phyloP scores from a whole-genome alignment of 2,888 invertebrate genomes.

The Geotrupes spiniger region DNA sequence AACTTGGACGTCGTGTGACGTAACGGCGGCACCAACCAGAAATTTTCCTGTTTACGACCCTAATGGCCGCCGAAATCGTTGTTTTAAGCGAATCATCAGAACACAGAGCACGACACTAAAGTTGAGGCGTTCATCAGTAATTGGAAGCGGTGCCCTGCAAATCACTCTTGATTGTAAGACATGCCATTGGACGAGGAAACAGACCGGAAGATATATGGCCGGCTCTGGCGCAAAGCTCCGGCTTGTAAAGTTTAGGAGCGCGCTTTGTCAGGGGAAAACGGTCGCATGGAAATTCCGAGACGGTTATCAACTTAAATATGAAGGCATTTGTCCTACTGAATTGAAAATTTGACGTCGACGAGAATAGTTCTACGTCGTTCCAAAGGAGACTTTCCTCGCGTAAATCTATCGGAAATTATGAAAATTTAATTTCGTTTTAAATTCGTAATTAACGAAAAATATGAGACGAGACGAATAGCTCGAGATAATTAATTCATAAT shows the following conservation, averaged over 20 bases:
- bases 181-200: constrained; percentile 41
- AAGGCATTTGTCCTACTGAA: constrained; percentile 24
- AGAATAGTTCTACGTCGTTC: too few relatives aligned
- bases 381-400: too few relatives aligned
- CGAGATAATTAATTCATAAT: too few relatives aligned
- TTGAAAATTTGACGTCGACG: constrained; percentile 2
- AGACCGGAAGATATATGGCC: constrained; percentile 42
- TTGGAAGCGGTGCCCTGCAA: constrained; percentile 43
- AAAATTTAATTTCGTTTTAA: too few relatives aligned
- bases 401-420: too few relatives aligned
- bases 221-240: constrained; percentile 41
- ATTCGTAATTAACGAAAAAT: too few relatives aligned
- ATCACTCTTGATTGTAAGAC: constrained; percentile 45
- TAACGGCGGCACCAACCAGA: too few relatives aligned
- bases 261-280: constrained; percentile 38
- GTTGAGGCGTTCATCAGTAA: constrained; percentile 40
- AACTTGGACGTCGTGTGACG: too few relatives aligned
- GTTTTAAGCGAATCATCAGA: constrained; percentile 10
- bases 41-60: not conserved
- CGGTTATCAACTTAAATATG: constrained; percentile 31
- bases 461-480: too few relatives aligned
- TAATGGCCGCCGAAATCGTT: constrained; percentile 2
- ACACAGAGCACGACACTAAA: constrained; percentile 24
- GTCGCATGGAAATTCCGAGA: constrained; percentile 38
- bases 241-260: constrained; percentile 40